These are phyloP conservation scores for Pseudomugil gertrudae DNA, from an alignment of 2,797 vertebrate genomes.

Conservation along the genomic window DNA sequence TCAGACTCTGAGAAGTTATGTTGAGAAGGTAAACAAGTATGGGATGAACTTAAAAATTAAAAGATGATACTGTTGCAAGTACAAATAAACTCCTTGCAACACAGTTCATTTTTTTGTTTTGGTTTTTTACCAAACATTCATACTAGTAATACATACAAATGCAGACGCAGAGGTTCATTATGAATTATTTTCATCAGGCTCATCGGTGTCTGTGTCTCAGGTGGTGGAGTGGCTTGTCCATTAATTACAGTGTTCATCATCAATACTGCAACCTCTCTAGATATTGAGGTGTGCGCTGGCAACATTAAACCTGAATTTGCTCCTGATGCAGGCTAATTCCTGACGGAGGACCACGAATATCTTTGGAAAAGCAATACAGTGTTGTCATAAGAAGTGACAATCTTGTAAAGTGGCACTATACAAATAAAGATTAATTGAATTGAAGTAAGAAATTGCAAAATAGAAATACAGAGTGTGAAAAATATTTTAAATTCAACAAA, in stretches of 20 bases:
- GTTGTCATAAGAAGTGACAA: too few relatives aligned
- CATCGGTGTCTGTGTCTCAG: background rate
- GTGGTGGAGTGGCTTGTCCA: background rate
- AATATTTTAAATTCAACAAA: too few relatives aligned
- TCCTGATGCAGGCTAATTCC: background rate
- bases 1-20: conserved; percentile 3
- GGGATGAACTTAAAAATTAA: background rate
- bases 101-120: background rate
- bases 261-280: background rate
- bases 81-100: background rate
- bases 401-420: too few relatives aligned
- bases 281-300: background rate
- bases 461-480: too few relatives aligned
- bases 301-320: background rate
- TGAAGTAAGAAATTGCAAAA: too few relatives aligned
- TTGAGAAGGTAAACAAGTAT: background rate
- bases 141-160: background rate
- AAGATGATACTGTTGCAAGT: background rate
- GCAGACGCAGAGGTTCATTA: background rate
- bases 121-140: background rate
- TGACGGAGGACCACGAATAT: too few relatives aligned
- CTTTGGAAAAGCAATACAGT: too few relatives aligned
- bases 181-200: background rate
- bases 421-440: too few relatives aligned
- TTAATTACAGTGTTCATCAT: background rate